A percentile compares a stretch with the other conserved stretches of the same genome.
Conservation (phyloP, 2,888 invertebrate species). For the Zaprionus bogoriensis region DNA sequence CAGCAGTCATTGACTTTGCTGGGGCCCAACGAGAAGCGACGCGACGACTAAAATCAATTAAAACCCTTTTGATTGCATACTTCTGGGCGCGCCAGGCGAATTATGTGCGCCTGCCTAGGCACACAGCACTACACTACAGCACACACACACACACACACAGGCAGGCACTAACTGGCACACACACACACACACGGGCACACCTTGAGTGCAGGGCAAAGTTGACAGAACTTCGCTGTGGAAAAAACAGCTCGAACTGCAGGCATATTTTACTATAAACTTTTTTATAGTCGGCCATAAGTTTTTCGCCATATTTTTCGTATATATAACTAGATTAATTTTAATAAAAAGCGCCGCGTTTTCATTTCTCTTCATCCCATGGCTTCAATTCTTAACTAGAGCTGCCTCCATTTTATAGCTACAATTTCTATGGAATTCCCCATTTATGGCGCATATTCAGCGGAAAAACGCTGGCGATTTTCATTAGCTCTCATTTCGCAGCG, state of each 20-base stretch:
- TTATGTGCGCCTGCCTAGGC: slow-evolving; percentile 41
- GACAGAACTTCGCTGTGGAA: neutral
- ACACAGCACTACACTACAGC: slow-evolving; percentile 9
- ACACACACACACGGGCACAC: neutral
- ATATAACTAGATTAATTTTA: too few relatives aligned
- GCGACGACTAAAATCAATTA: slow-evolving; percentile 71
- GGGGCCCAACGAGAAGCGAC: slow-evolving; percentile 37
- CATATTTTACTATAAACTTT: neutral
- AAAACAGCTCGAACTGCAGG: neutral
- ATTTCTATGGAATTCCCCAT: too few relatives aligned
- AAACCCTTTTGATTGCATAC: slow-evolving; percentile 74
- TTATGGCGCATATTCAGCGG: neutral
- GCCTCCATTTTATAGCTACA: too few relatives aligned
- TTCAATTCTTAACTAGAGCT: neutral
- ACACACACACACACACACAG: slow-evolving; percentile 6
- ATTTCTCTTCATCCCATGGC: too few relatives aligned
- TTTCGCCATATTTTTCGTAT: too few relatives aligned
- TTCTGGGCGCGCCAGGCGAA: slow-evolving; percentile 45
- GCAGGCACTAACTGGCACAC: neutral
- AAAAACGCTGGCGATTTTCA: neutral
- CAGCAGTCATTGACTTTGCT: slow-evolving; percentile 66
- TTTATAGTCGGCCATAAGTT: neutral
- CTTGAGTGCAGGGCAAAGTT: slow-evolving; percentile 1
- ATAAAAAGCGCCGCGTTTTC: neutral
- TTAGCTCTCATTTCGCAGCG: neutral